Evolutionary conservation across 37 sponge, comb jelly and placozoan species (phyloP).

Genomic region (Hormiphora californensis): DNA sequence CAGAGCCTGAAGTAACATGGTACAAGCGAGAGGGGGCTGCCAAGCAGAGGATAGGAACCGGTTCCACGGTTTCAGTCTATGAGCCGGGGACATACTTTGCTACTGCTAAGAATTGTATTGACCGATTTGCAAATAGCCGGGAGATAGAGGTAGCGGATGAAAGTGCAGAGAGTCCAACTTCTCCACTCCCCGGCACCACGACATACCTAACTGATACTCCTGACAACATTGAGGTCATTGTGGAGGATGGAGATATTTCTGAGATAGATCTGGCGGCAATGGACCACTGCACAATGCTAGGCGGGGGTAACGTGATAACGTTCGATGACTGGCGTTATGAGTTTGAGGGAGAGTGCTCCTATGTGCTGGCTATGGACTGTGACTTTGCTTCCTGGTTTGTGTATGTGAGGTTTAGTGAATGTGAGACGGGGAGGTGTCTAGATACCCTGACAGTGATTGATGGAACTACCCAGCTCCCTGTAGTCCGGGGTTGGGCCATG

Average conservation of each 20-base stretch:
- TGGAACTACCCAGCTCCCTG: background rate
- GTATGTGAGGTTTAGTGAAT: background rate
- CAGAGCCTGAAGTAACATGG: background rate
- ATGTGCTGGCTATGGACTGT: conserved; percentile 26
- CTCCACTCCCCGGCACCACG: no score
- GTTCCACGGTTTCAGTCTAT: background rate
- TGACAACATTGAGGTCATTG: no score
- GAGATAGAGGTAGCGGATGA: background rate
- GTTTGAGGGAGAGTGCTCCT: background rate
- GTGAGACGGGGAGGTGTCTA: background rate
- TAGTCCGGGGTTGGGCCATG: background rate
- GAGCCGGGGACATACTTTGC: conserved; percentile 1
- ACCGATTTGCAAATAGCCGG: background rate
- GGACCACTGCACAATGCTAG: background rate
- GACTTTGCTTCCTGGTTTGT: background rate
- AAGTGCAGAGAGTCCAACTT: background rate
- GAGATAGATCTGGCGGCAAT: no score
- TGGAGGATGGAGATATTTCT: no score
- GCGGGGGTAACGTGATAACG: background rate
- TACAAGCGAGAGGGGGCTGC: background rate
- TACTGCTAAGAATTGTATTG: background rate
- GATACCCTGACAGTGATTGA: background rate
- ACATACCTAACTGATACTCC: no score
- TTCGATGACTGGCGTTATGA: background rate
- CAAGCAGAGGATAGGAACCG: background rate